A percentile compares a stretch with the other conserved stretches of the same genome.
These are phyloP conservation scores for Cryptocheilus praepositus DNA, from an alignment of 2,888 invertebrate species.

Conservation along the genomic window DNA sequence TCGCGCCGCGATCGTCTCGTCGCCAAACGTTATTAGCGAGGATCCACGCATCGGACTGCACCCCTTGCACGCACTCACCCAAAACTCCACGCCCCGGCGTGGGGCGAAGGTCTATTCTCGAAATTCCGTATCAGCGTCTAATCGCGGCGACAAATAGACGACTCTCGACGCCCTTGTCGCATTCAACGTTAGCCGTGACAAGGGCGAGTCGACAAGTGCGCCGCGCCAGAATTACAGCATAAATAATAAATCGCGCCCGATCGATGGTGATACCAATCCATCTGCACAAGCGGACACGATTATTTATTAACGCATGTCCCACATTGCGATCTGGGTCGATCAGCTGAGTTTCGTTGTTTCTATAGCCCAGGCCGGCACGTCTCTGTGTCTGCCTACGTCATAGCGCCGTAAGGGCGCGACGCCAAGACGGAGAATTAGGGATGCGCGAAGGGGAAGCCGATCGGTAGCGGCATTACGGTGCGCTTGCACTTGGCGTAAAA, in stretches of 20 bases:
- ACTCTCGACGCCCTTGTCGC: slow-evolving; percentile 33
- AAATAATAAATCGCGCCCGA: slow-evolving; percentile 66
- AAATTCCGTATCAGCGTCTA: neutral
- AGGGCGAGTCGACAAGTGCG: slow-evolving; percentile 58
- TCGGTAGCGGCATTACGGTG: too few relatives aligned
- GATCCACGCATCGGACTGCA: too few relatives aligned
- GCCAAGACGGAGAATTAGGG: too few relatives aligned
- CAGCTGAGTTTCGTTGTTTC: slow-evolving; percentile 42
- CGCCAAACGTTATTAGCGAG: too few relatives aligned
- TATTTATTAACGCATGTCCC: slow-evolving; percentile 57
- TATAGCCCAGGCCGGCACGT: slow-evolving; percentile 1
- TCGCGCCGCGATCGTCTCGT: neutral
- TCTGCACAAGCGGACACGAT: slow-evolving; percentile 50
- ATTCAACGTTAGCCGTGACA: slow-evolving; percentile 33
- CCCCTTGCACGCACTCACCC: too few relatives aligned
- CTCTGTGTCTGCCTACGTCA: slow-evolving; percentile 2
- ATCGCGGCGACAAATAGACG: slow-evolving; percentile 1
- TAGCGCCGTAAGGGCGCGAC: too few relatives aligned
- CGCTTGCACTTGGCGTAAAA: too few relatives aligned
- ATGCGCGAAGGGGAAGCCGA: too few relatives aligned
- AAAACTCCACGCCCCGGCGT: too few relatives aligned
- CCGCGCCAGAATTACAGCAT: slow-evolving; percentile 60
- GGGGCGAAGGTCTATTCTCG: too few relatives aligned
- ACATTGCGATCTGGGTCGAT: slow-evolving; percentile 57
- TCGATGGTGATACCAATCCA: slow-evolving; percentile 64